Conservation (phyloP, 2,797 vertebrate species). For the Lycodopsis pacificus region DNA sequence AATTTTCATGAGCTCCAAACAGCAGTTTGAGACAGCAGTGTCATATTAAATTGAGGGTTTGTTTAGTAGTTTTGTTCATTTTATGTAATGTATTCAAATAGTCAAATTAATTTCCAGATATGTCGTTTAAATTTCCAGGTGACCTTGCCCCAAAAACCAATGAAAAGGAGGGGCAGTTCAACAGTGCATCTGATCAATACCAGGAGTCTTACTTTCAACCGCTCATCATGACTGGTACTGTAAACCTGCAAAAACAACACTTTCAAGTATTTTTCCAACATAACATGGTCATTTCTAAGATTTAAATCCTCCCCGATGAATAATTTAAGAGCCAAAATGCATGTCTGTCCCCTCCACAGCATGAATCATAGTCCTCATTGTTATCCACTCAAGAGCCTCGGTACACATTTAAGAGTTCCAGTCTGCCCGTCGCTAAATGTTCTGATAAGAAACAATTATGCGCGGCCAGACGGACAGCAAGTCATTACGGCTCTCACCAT, state of each 20-base stretch:
- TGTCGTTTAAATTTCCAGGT: conserved; percentile 79
- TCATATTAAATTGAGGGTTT: conserved; percentile 1
- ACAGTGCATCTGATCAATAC: conserved; percentile 87
- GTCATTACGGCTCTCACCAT: conserved; percentile 59
- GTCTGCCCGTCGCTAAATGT: conserved; percentile 45
- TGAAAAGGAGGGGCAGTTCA: conserved; percentile 83
- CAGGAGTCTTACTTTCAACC: conserved; percentile 92
- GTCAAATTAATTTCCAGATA: conserved; percentile 1
- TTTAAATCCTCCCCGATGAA: conserved; percentile 22
- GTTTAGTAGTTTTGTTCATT: conserved; percentile 15
- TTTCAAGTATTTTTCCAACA: conserved; percentile 1
- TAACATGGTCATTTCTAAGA: conserved; percentile 2
- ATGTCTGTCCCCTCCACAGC: conserved; percentile 9
- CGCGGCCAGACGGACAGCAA: conserved; percentile 52
- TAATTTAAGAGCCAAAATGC: conserved; percentile 15
- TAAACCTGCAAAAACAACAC: conserved; percentile 3
- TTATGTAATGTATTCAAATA: conserved; percentile 9
- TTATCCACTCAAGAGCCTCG: conserved; percentile 24
- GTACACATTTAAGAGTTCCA: conserved; percentile 41
- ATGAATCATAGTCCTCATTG: conserved; percentile 48
- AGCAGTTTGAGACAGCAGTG: conserved; percentile 10
- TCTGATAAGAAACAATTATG: conserved; percentile 59
- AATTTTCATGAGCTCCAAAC: conserved; percentile 29
- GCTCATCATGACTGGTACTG: conserved; percentile 88
- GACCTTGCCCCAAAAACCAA: conserved; percentile 79